Evolutionary conservation across 1,140 invertebrate species (phyloP), one percentile per base, ranked within the genome.

Genomic region (Parapsyche elsis): DNA sequence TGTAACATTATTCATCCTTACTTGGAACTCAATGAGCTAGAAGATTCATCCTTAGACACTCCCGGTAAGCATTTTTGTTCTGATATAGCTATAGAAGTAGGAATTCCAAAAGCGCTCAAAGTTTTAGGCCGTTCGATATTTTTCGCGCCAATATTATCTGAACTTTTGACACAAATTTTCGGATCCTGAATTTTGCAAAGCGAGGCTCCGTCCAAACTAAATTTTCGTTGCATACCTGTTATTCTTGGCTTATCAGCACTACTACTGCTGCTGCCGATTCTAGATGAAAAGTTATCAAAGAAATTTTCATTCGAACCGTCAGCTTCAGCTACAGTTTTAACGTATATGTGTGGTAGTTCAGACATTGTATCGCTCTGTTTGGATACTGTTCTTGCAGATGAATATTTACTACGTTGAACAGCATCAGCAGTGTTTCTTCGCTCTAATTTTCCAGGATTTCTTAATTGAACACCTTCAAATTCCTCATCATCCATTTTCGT

Each of bases 371-470:
- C 78, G 79, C 73, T 53, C 85, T 85, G 83, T 85, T 87, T 30
- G 81, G 77, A 24, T 10, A 59, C 14, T 45, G 38, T 10, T n/a
- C n/a, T 30, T 49, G 19, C 45, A 16, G 14, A 77, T 71, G 86
- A 86, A 26, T 88, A 88, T 45, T 88, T 86, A 84, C 86, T 88
- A 26, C 88, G 85, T 67, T 89, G 88, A 0, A 87, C 87, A n/a
- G 89, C 80, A 78, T 89, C 88, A 0, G 88, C 88, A 0, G 88
- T 89, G 70, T 90, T 90, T 23, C 88, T 81, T 10, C 88, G 84
- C 59, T 90, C 88, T 49, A 89, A 88, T 79, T 88, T 88, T 5
- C 21, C 78, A 9, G 83, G 83, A 80, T 84, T 79, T 26, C 86
- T 44, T 83, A 86, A 14, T 45, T 84, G 78, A 4, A 84, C 71